Percentiles rank a stretch among this genome's conserved stretches.
Conservation (phyloP, 2,797 vertebrate genomes). For the Sebastes itinus region DNA sequence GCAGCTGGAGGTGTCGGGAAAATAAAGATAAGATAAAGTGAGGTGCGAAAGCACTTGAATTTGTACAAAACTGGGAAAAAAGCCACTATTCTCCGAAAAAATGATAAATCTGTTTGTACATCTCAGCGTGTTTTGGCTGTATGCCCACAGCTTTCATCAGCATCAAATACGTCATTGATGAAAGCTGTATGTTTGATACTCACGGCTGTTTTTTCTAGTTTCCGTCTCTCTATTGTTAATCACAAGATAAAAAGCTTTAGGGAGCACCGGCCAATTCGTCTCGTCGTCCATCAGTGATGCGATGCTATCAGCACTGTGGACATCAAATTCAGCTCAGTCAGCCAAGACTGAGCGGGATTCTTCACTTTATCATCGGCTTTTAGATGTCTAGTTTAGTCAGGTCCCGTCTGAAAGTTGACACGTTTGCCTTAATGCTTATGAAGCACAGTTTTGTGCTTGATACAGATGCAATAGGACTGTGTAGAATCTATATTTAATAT, state of each 20-base stretch:
- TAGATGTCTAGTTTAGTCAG: neutral
- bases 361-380: neutral
- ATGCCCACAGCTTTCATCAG: constrained; percentile 22
- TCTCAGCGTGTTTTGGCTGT: constrained; percentile 25
- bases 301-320: constrained; percentile 34
- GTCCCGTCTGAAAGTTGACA: neutral
- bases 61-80: constrained; percentile 37
- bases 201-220: constrained; percentile 39
- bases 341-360: neutral
- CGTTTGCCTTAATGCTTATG: neutral
- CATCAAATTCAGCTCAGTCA: constrained; percentile 41
- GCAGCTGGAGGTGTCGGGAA: constrained; percentile 54
- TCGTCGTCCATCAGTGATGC: constrained; percentile 22
- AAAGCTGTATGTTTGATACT: constrained; percentile 35
- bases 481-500: neutral
- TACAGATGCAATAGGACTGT: neutral
- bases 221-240: constrained; percentile 49
- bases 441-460: neutral
- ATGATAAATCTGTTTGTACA: constrained; percentile 40
- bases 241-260: constrained; percentile 46
- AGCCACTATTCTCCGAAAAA: constrained; percentile 37
- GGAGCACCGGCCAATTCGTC: constrained; percentile 19
- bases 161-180: constrained; percentile 56
- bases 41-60: constrained; percentile 43
- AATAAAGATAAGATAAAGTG: constrained; percentile 61